Percentiles rank a stretch among this genome's conserved stretches.
phyloP scores from a whole-genome alignment of 2,797 vertebrate genomes.

The Anguilla anguilla region DNA sequence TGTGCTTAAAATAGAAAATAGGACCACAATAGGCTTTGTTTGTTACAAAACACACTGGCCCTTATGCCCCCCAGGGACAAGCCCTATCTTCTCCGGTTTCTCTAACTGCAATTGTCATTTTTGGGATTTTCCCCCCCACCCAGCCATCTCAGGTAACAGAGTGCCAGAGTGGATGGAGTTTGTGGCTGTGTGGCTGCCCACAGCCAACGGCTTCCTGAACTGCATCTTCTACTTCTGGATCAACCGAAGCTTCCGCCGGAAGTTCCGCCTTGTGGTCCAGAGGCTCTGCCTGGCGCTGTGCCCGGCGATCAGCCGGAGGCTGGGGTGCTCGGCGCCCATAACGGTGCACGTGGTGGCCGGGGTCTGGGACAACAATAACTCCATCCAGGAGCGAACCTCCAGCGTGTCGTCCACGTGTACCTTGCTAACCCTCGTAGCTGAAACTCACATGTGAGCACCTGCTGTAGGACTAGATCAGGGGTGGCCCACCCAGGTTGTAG shows the following conservation, averaged over 20 bases:
- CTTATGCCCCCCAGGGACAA: not conserved
- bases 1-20: not conserved
- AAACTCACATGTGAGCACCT: conserved; percentile 42
- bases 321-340: conserved; percentile 40
- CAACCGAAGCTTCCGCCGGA: conserved; percentile 80
- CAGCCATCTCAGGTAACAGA: conserved; percentile 72
- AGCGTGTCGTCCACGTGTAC: conserved; percentile 81
- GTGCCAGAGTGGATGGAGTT: conserved; percentile 84
- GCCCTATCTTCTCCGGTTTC: not conserved
- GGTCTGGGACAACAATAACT: conserved; percentile 61
- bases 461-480: not conserved
- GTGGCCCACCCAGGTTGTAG: too few relatives aligned
- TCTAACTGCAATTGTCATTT: not conserved
- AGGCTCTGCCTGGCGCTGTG: conserved; percentile 62
- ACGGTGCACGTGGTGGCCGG: conserved; percentile 51
- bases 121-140: conserved; percentile 35
- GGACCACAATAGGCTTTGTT: not conserved
- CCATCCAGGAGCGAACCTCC: conserved; percentile 70
- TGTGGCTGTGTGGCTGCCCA: conserved; percentile 83
- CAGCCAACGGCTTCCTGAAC: conserved; percentile 85
- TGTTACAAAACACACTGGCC: not conserved
- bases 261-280: conserved; percentile 70
- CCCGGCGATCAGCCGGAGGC: conserved; percentile 51
- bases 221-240: conserved; percentile 90
- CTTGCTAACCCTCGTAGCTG: conserved; percentile 58